Evolutionary conservation across 35 echinoderm and acorn worm species (phyloP), one percentile per base, ranked within the genome.

Genomic region (Diadema setosum): DNA sequence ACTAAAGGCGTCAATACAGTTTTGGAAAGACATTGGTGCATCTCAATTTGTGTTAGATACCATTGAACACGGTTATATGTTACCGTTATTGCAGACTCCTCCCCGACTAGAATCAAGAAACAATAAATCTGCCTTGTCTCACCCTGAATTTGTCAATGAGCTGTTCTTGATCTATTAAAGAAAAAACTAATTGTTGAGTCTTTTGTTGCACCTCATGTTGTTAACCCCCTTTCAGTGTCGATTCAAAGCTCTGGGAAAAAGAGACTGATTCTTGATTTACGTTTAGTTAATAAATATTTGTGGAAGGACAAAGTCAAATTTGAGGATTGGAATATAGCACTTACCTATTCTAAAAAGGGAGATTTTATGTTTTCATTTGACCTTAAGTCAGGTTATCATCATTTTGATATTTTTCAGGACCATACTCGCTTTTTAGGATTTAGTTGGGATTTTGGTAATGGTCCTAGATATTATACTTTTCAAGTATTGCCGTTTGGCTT

Each of bases 361-460:
- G 34, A 81, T 83, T 90, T 65, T 58, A 82, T 90, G 49, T 83
- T 82, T 83, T 44, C 49, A 37, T 89, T 81, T 63, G 87, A 89
- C 42, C 60, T 89, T 3, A 63, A 82, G 37, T 88, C 86, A 12
- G 86, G 86, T 81, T 88, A 88, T 52, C 86, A 88, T 39, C 86
- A 80, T 80, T 35, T 81, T 30, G 61, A 88, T 49, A 88, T 88
- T 88, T 88, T 56, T 18, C 15, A 44, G 17, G 69, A 88, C 4
- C 73, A 80, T 23, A 33, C 24, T 52, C 37, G 81, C 11, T 88
- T 55, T 81, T 67, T 89, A 39, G 73, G 87, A 39, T 89, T 89
- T 57, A n/a, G 18, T 82, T 89, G 87, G 70, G 39, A 56, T 46
- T 81, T 89, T 81, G 34, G 49, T 14, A 73, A 52, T 81, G 55